A percentile compares a stretch with the other conserved stretches of the same genome.
phyloP scores from a whole-genome alignment of 2,888 invertebrate genomes.

The Folsomia candida region DNA sequence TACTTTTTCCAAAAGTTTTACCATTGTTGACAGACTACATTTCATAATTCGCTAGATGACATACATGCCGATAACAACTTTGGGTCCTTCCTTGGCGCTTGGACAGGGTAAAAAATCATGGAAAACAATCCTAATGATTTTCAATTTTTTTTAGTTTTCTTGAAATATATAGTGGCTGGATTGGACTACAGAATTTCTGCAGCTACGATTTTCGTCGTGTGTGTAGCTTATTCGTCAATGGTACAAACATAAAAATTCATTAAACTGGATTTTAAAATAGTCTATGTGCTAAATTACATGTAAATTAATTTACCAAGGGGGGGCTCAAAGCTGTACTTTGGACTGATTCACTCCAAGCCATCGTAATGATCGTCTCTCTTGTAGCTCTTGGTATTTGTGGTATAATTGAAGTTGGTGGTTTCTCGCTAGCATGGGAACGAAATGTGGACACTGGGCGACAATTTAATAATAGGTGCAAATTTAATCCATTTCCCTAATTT shows the following conservation, averaged over 20 bases:
- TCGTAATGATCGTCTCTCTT: conserved; percentile 35
- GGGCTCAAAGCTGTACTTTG: conserved; percentile 38
- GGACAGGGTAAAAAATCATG: conserved; percentile 40
- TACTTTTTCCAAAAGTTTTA: background rate
- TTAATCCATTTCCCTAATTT: too few relatives aligned
- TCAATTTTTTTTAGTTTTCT: too few relatives aligned
- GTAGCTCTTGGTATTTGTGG: conserved; percentile 29
- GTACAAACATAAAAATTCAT: conserved; percentile 14
- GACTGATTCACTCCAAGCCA: conserved; percentile 43
- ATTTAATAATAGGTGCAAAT: too few relatives aligned
- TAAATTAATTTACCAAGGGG: conserved; percentile 15
- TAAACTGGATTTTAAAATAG: background rate
- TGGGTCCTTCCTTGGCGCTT: conserved; percentile 36
- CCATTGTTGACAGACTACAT: background rate
- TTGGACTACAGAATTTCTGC: conserved; percentile 36
- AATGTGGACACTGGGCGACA: conserved; percentile 22
- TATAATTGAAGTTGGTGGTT: conserved; percentile 39
- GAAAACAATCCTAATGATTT: background rate
- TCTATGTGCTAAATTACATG: background rate
- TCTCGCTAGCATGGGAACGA: conserved; percentile 23
- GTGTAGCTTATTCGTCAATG: conserved; percentile 37
- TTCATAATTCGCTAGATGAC: conserved; percentile 17
- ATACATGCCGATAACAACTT: conserved; percentile 36
- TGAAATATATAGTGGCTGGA: conserved; percentile 34
- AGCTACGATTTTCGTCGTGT: conserved; percentile 39